Percentiles rank a stretch among this genome's conserved stretches.
Conservation (phyloP, 2,113 vertebrate genomes). For the Jaculus jaculus region DNA sequence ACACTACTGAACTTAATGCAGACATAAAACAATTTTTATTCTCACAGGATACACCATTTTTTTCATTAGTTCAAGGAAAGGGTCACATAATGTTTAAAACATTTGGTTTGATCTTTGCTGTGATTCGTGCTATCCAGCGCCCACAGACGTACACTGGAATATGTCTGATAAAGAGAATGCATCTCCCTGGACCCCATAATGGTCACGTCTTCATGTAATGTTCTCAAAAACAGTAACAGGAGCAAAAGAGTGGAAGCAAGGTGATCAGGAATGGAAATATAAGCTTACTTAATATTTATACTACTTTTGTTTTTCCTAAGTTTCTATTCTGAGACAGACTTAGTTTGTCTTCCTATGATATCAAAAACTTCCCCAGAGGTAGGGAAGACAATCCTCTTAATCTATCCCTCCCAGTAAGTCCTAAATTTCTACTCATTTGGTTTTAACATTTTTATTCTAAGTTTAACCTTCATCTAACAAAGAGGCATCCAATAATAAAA, state of each 20-base stretch:
- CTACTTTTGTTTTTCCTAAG: background rate
- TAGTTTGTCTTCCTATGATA: constrained; percentile 39
- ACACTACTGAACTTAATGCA: constrained; percentile 78
- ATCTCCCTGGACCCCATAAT: constrained; percentile 70
- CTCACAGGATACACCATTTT: constrained; percentile 82
- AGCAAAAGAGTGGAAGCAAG: constrained; percentile 3
- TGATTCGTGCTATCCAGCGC: constrained; percentile 80
- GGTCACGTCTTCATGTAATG: constrained; percentile 71
- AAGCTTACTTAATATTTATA: constrained; percentile 44
- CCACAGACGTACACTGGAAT: constrained; percentile 76
- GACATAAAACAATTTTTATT: constrained; percentile 82
- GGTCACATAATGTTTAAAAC: constrained; percentile 85
- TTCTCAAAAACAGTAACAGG: constrained; percentile 34
- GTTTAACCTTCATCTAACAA: constrained; percentile 50
- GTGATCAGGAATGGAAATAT: constrained; percentile 48
- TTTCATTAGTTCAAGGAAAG: constrained; percentile 86
- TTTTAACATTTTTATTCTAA: constrained; percentile 37
- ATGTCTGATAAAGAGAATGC: constrained; percentile 75
- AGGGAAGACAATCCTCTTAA: background rate
- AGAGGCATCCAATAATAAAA: constrained; percentile 57
- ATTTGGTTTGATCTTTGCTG: constrained; percentile 80
- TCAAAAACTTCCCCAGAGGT: background rate
- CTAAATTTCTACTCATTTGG: constrained; percentile 36
- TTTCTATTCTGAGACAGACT: constrained; percentile 44
- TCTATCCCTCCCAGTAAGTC: background rate